Evolutionary conservation across 2,888 invertebrate species (phyloP), one percentile per base, ranked within the genome.

Genomic region (Sarcophaga caerulescens): DNA sequence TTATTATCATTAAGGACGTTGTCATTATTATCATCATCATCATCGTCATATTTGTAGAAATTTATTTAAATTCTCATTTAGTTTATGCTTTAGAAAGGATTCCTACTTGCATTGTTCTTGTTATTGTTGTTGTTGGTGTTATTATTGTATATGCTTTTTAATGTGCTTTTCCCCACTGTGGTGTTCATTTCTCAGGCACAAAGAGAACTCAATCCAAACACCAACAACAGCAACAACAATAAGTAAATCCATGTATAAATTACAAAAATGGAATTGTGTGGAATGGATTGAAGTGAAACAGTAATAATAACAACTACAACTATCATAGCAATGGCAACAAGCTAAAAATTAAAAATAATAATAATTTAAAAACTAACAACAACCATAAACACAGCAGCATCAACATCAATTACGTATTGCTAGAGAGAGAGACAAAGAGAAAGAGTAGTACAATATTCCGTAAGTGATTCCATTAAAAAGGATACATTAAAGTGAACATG

Each of bases 401-500:
- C 35, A 35, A 35, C 35, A 35, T 35, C 6, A 35, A 35, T 35
- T 35, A 6, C 6, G 35, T 35, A 6, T 35, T 35, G n/a, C n/a
- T n/a, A n/a, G 1, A 35, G 0, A 6, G 35, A 35, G 35, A 0
- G 6, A 35, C 35, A 52, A 25, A 10, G 52, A 21, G 35, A 10
- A 44, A 23, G 23, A 44, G n/a, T n/a, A 57, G 3, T 59, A 45
- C 21, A 17, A 71, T 19, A 4, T 12, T 14, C 4, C 0, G 52
- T 52, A 1, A 10, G 62, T 21, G 1, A 19, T 6, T 44, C 70
- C 47, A 65, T 25, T 73, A 44, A 71, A 71, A 71, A 71, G 77
- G 76, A 82, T 82, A 82, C 71, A 77, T 71, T 82, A 62, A 71
- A 60, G 35, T 60, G 52, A 71, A 71, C 60, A 71, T 68, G 82